Conservation (phyloP, 2,888 invertebrate species). For the Ormyrus labotus region DNA sequence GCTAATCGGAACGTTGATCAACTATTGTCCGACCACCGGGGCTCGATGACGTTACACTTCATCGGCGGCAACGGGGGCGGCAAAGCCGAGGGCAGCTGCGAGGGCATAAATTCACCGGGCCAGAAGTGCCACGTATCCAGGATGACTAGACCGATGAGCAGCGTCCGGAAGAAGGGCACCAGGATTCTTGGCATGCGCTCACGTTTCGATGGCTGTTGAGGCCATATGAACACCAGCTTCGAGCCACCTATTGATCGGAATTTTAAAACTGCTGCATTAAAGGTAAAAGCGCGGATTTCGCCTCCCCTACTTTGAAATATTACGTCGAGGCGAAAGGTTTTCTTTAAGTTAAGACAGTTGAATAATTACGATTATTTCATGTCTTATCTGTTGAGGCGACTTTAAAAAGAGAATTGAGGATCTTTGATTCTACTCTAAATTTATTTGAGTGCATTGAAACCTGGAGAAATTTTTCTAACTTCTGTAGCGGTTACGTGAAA, state of each 20-base stretch:
- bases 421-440: no score
- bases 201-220: conserved; percentile 65
- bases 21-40: conserved; percentile 67
- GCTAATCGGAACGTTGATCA: neutral
- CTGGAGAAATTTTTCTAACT: conserved; percentile 56
- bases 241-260: conserved; percentile 62
- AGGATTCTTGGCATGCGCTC: conserved; percentile 61
- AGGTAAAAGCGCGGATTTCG: no score
- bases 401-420: no score
- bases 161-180: conserved; percentile 64
- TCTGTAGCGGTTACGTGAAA: conserved; percentile 60
- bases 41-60: conserved; percentile 70
- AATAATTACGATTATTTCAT: no score
- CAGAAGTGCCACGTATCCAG: conserved; percentile 68
- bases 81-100: conserved; percentile 62
- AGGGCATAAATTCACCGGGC: conserved; percentile 72
- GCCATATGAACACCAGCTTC: conserved; percentile 70
- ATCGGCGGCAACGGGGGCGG: conserved; percentile 65
- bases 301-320: no score
- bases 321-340: no score
- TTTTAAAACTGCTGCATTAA: no score
- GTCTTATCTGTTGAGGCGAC: no score
- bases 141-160: conserved; percentile 64
- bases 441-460: conserved; percentile 27
- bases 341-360: no score